Percentiles rank a stretch among this genome's conserved stretches.
Conservation (phyloP, 2,113 vertebrate genomes). For the Nothobranchius furzeri region DNA sequence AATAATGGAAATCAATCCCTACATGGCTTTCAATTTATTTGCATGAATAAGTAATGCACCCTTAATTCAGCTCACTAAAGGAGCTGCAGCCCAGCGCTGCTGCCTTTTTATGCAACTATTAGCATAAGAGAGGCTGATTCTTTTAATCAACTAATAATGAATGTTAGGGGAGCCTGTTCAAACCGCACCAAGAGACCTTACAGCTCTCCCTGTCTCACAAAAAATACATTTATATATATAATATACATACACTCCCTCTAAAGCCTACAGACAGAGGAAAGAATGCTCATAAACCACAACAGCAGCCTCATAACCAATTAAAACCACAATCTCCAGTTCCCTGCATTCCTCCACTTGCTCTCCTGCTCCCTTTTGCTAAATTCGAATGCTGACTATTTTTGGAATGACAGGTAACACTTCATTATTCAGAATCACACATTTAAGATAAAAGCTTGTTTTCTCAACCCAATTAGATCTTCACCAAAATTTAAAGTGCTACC, state of each 20-base stretch:
- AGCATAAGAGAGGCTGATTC: slow-evolving; percentile 74
- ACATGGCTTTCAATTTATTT: slow-evolving; percentile 78
- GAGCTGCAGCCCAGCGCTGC: slow-evolving; percentile 41
- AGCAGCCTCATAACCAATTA: slow-evolving; percentile 74
- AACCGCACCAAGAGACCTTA: slow-evolving; percentile 65
- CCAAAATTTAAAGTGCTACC: slow-evolving; percentile 48
- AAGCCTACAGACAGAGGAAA: slow-evolving; percentile 10
- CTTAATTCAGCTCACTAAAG: slow-evolving; percentile 72
- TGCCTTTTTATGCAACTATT: slow-evolving; percentile 65
- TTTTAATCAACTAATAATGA: slow-evolving; percentile 79
- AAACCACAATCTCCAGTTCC: slow-evolving; percentile 49
- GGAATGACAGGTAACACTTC: slow-evolving; percentile 68
- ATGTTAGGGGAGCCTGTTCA: slow-evolving; percentile 74
- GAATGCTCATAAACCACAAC: slow-evolving; percentile 12
- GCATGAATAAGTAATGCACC: slow-evolving; percentile 77
- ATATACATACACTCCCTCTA: neutral
- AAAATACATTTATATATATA: neutral
- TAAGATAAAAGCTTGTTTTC: slow-evolving; percentile 60
- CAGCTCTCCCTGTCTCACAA: slow-evolving; percentile 12
- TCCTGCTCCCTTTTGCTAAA: slow-evolving; percentile 31
- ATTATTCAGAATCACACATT: slow-evolving; percentile 61
- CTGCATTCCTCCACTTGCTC: slow-evolving; percentile 49
- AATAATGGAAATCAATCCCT: slow-evolving; percentile 79
- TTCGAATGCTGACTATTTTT: slow-evolving; percentile 62
- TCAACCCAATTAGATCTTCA: slow-evolving; percentile 59